Evolutionary conservation across 2,888 invertebrate genomes (phyloP), one percentile per base, ranked within the genome.

Genomic region (Oscheius sp.): DNA sequence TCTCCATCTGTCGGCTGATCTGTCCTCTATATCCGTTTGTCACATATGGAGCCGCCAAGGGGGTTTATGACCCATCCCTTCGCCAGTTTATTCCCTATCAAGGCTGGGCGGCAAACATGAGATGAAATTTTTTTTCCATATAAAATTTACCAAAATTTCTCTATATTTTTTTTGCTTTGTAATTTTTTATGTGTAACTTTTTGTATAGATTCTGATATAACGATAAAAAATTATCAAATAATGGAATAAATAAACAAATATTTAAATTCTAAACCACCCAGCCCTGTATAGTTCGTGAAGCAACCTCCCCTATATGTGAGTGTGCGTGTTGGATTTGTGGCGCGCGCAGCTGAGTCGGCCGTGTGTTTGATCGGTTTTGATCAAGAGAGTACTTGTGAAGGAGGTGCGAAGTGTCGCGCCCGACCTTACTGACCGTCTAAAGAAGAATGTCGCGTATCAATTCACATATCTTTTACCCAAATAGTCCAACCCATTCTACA

Each of bases 321-420:
- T 56, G 56, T 44, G 59, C 59, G 59, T 59, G 59, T 59, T 41
- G 59, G 59, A 44, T 44, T 59, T 59, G 22, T 8, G 51, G 8
- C 38, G 44, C 26, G 24, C 59, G 44, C n/a, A n/a, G n/a, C n/a
- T n/a, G 56, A 56, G 56, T 41, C 41, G 38, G n/a, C 54, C 41
- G 41, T 38, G 44, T 59, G 41, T 59, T 59, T 59, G 59, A 59
- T 59, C 59, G 59, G 59, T 59, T 59, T 59, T 59, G 59, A 59
- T 59, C 59, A 59, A 59, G 59, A 59, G 59, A 59, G 59, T 59
- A 59, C 59, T 59, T 59, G 59, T 59, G 59, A 44, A 59, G 59
- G 59, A 59, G 57, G 57, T 38, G 57, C n/a, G 44, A 59, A 59
- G 59, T 59, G 41, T 38, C 59, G 38, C 28, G 28, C 26, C 28